phyloP scores from a whole-genome alignment of 2,797 vertebrate genomes.

The Eupleurogrammus muticus region DNA sequence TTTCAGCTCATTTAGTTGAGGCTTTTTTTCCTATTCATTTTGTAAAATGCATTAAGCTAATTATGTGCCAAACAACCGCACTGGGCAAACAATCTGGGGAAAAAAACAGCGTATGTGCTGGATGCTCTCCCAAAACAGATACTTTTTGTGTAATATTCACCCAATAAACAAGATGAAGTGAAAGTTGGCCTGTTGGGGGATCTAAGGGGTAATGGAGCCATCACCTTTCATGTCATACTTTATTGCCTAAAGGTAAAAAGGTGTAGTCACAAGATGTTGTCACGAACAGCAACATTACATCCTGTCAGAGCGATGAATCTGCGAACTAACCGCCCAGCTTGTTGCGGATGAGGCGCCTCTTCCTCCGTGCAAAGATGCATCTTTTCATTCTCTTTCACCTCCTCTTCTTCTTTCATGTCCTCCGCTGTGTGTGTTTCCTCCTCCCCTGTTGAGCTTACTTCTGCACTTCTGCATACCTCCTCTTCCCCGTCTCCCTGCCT shows the following conservation, averaged over 20 bases:
- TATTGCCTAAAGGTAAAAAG: constrained; percentile 18
- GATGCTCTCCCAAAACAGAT: neutral
- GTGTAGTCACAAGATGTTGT: neutral
- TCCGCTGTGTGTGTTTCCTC: constrained; percentile 45
- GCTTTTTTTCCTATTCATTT: constrained; percentile 43
- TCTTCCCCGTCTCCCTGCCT: constrained; percentile 42
- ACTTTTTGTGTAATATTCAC: neutral
- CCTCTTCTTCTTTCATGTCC: constrained; percentile 56
- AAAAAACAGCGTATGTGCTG: constrained; percentile 7
- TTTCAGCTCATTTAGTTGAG: constrained; percentile 25
- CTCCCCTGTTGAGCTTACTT: constrained; percentile 50
- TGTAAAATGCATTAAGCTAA: constrained; percentile 48
- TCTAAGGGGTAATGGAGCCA: no score
- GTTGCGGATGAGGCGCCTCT: constrained; percentile 48
- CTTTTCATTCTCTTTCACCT: constrained; percentile 55
- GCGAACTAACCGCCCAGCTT: constrained; percentile 65
- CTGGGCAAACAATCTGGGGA: constrained; percentile 12
- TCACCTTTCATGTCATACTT: neutral
- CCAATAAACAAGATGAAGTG: neutral
- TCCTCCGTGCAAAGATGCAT: constrained; percentile 43
- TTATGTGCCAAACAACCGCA: constrained; percentile 39
- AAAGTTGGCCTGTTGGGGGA: no score
- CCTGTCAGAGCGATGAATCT: neutral
- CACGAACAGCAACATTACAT: neutral
- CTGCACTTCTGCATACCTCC: constrained; percentile 45